Evolutionary conservation across 2,888 invertebrate genomes (phyloP), one percentile per base, ranked within the genome.

Genomic region (Diachrysia chrysitis): DNA sequence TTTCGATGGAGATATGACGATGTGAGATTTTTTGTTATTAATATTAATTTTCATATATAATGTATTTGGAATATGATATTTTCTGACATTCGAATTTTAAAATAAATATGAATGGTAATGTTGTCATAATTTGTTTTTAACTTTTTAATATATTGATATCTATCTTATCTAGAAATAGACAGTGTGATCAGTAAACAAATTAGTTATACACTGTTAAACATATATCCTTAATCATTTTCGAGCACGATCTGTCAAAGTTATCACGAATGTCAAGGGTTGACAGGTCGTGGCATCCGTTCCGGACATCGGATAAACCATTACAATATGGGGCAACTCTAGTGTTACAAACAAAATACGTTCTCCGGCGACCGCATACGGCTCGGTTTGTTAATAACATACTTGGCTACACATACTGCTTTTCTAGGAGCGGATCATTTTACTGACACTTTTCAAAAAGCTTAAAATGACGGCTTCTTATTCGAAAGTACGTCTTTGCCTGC

Each of bases 251-350:
- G 92, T 93, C 92, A 92, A 92, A 93, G 86, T 91, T 91, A 94
- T 93, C 91, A 91, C 79, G 83, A 81, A 90, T 90, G 93, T 95
- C 94, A 93, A 91, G 93, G 92, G 92, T 93, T 95, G 94, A 95
- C 93, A 90, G 93, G 90, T 89, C 92, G 90, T 92, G 92, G 90
- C 93, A 92, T 90, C 91, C 90, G 90, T 84, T 85, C 76, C 89
- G 89, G 91, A 88, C 89, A 89, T 83, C 82, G 90, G 89, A 92
- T 91, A 86, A 91, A 86, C 87, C 88, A 86, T 87, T 83, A 84
- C 82, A 85, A 85, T 84, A 83, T 83, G 78, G 83, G 77, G 71
- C 79, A 83, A 70, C 62, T 16, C 29, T 23, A 58, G 54, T 64
- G 25, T 59, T 63, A 73, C 65, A 63, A 66, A 68, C 58, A 90